Percentiles rank a stretch among this genome's conserved stretches.
Conservation (phyloP, 2,888 invertebrate genomes). For the Tipula confusa region DNA sequence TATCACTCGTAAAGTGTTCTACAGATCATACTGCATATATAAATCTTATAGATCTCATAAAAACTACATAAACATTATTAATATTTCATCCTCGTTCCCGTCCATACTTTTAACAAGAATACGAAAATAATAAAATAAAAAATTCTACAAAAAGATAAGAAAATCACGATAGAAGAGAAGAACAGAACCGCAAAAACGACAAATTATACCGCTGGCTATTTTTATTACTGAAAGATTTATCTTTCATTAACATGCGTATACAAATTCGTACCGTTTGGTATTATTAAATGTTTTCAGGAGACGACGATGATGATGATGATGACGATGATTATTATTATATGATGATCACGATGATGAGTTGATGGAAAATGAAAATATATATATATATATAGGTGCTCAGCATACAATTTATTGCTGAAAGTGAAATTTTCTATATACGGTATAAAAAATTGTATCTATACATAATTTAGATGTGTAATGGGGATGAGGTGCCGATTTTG, state of each 20-base stretch:
- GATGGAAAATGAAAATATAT: background rate
- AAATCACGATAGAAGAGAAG: background rate
- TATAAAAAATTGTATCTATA: too few relatives aligned
- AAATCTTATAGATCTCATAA: background rate
- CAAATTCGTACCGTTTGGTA: background rate
- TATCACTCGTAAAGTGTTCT: too few relatives aligned
- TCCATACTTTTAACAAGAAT: too few relatives aligned
- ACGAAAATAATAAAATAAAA: too few relatives aligned
- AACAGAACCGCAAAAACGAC: background rate
- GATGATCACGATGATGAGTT: background rate
- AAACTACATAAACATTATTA: background rate
- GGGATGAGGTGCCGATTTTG: too few relatives aligned
- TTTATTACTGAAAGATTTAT: constrained; percentile 15
- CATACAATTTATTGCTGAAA: background rate
- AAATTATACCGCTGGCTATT: constrained; percentile 20
- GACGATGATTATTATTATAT: too few relatives aligned
- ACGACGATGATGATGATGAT: background rate
- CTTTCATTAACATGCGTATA: background rate
- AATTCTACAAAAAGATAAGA: background rate
- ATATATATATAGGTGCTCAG: background rate
- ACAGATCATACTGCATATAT: too few relatives aligned
- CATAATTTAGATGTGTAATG: too few relatives aligned
- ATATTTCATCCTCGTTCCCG: too few relatives aligned
- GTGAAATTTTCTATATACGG: background rate
- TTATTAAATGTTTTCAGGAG: background rate